phyloP scores from a whole-genome alignment of 2,113 vertebrate genomes.

The Colinus virginianus region DNA sequence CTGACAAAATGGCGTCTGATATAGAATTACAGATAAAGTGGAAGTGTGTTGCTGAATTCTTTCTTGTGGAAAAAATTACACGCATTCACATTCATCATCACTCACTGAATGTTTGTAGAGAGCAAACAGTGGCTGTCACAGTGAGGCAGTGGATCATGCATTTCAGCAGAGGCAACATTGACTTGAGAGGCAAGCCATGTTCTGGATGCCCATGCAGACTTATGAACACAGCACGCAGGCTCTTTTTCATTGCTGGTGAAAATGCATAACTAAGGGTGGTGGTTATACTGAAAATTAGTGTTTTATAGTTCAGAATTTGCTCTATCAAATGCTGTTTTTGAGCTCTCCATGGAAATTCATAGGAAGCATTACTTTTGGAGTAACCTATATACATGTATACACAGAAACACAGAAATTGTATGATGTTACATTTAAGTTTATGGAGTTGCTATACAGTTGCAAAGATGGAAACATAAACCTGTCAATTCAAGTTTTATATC shows the following conservation, averaged over 20 bases:
- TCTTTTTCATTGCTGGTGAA: too few species aligned
- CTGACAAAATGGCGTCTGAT: background rate
- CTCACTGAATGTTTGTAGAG: background rate
- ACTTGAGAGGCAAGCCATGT: background rate
- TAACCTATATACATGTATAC: background rate
- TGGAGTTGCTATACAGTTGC: background rate
- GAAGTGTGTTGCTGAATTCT: background rate
- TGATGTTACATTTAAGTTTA: background rate
- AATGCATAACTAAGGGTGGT: too few species aligned
- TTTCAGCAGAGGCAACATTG: background rate
- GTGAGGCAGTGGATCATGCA: background rate
- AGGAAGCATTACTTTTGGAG: too few species aligned
- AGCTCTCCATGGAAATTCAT: too few species aligned
- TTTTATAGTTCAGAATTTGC: too few species aligned
- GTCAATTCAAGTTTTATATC: slow-evolving; percentile 37
- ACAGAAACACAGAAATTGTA: background rate
- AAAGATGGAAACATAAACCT: slow-evolving; percentile 38
- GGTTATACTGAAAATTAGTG: too few species aligned
- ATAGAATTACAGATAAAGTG: background rate
- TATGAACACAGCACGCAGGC: too few species aligned
- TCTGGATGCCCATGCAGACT: background rate
- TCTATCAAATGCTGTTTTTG: too few species aligned
- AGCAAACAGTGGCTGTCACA: background rate
- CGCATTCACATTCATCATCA: too few species aligned
- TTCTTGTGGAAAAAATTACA: background rate